Percentiles rank a stretch among this genome's conserved stretches.
Evolutionary conservation across 2,888 invertebrate genomes (phyloP).

Genomic region (Drosophila pullipes): DNA sequence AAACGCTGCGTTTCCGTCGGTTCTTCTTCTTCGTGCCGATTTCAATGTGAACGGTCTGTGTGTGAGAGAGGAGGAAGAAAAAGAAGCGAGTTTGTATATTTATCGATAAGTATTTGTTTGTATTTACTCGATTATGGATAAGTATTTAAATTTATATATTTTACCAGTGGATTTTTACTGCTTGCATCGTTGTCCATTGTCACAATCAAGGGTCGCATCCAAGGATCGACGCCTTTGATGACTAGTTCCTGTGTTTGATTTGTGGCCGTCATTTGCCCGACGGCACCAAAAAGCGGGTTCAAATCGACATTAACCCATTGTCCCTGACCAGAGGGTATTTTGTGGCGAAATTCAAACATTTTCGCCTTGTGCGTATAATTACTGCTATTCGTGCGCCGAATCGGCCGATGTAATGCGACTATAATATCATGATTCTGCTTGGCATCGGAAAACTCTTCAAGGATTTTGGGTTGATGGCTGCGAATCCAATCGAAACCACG

Average conservation of each 20-base stretch:
- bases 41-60: conserved; percentile 84
- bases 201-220: conserved; percentile 88
- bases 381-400: conserved; percentile 76
- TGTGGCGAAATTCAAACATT: conserved; percentile 77
- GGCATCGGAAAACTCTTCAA: conserved; percentile 39
- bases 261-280: conserved; percentile 82
- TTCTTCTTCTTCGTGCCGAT: conserved; percentile 83
- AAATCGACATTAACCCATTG: conserved; percentile 91
- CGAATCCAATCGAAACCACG: conserved; percentile 83
- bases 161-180: conserved; percentile 85
- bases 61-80: conserved; percentile 3
- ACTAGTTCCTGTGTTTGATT: conserved; percentile 91
- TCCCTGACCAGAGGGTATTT: conserved; percentile 82
- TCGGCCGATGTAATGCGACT: conserved; percentile 78
- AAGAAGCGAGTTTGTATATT: neutral
- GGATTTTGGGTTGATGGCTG: conserved; percentile 69
- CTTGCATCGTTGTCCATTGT: conserved; percentile 86
- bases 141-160: conserved; percentile 24
- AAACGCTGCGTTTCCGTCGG: conserved; percentile 90
- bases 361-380: conserved; percentile 80
- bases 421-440: conserved; percentile 70
- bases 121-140: neutral
- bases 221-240: conserved; percentile 89
- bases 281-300: conserved; percentile 89
- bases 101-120: neutral